A percentile compares a stretch with the other conserved stretches of the same genome.
Evolutionary conservation across 2,888 invertebrate species (phyloP).

Genomic region (Dichetophora obliterata): DNA sequence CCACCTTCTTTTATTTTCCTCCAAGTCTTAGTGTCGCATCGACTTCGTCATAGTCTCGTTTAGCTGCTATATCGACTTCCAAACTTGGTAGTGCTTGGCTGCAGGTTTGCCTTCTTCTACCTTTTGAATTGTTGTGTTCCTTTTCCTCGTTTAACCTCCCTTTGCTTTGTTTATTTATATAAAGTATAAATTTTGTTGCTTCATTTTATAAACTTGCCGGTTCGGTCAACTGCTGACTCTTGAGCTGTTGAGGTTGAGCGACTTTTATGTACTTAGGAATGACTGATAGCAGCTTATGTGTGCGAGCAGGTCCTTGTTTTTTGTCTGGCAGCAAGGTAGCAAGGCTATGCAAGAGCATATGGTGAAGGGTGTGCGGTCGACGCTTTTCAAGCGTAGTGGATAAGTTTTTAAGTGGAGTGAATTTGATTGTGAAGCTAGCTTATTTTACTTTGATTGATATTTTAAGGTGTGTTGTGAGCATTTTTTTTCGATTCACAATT

Average conservation of each 20-base stretch:
- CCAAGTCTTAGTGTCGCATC: constrained; percentile 19
- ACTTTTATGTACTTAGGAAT: constrained; percentile 45
- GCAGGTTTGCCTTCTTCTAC: background rate
- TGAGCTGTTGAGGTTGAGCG: constrained; percentile 35
- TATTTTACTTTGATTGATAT: constrained; percentile 48
- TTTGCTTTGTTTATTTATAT: constrained; percentile 21
- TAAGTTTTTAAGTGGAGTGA: constrained; percentile 16
- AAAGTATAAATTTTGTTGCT: constrained; percentile 5
- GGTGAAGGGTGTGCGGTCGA: background rate
- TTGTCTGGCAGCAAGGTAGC: background rate
- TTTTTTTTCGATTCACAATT: background rate
- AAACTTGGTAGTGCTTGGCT: constrained; percentile 33
- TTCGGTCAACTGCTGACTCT: constrained; percentile 28
- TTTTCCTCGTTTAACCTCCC: background rate
- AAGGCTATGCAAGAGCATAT: background rate
- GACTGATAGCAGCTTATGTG: constrained; percentile 45
- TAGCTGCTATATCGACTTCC: constrained; percentile 42
- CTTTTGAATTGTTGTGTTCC: background rate
- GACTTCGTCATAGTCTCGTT: constrained; percentile 32
- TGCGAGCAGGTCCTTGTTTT: background rate
- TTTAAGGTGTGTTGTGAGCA: constrained; percentile 41
- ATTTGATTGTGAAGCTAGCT: constrained; percentile 32
- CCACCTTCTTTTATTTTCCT: background rate
- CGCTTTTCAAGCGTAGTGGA: background rate
- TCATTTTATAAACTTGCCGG: constrained; percentile 22